These are phyloP conservation scores for Hyaena hyaena DNA, from an alignment of 2,113 vertebrate species.

Conservation along the genomic window DNA sequence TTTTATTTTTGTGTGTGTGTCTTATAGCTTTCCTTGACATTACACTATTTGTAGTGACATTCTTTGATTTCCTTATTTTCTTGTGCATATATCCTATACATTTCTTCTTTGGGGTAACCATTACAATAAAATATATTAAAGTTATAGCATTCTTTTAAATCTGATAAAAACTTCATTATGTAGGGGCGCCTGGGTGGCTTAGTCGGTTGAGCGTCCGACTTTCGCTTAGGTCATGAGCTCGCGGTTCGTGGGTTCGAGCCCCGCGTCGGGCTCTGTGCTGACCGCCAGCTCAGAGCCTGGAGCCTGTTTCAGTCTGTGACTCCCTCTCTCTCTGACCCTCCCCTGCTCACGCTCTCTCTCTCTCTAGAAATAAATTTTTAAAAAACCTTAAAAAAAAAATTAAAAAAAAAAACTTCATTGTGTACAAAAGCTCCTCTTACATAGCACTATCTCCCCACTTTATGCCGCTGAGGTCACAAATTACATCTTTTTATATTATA, in stretches of 20 bases:
- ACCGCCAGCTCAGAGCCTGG: no score
- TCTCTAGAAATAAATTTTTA: no score
- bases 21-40: background rate
- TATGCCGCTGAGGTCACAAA: background rate
- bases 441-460: background rate
- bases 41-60: background rate
- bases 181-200: no score
- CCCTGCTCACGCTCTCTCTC: no score
- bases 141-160: background rate
- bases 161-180: background rate
- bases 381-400: no score
- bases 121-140: background rate
- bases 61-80: background rate
- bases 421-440: background rate
- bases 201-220: no score
- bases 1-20: background rate
- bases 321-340: no score
- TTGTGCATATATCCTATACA: background rate
- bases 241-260: no score
- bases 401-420: background rate
- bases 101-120: background rate
- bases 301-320: no score
- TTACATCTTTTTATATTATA: background rate
- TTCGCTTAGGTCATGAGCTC: no score
- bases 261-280: no score